phyloP scores from a whole-genome alignment of 2,113 vertebrate species.

The Neolamprologus toae region DNA sequence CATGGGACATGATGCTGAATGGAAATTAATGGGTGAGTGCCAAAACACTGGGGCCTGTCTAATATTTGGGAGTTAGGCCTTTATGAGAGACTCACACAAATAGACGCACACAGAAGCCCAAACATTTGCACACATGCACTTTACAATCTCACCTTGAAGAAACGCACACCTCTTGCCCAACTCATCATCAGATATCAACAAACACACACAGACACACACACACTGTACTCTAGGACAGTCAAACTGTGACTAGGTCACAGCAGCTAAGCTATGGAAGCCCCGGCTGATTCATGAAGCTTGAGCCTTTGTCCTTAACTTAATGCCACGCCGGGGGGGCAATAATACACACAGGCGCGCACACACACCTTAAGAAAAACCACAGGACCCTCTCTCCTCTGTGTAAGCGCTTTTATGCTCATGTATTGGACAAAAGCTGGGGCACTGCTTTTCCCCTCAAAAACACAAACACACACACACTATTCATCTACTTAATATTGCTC shows the following conservation, averaged over 20 bases:
- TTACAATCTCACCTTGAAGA: not conserved
- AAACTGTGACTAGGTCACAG: slow-evolving; percentile 31
- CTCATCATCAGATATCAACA: not conserved
- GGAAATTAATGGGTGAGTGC: slow-evolving; percentile 23
- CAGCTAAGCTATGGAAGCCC: slow-evolving; percentile 44
- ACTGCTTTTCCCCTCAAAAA: slow-evolving; percentile 27
- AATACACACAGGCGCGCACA: slow-evolving; percentile 43
- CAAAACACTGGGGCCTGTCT: slow-evolving; percentile 47
- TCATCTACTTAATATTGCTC: slow-evolving; percentile 72
- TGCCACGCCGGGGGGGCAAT: slow-evolving; percentile 68
- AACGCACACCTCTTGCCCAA: not conserved
- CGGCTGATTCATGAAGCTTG: slow-evolving; percentile 72
- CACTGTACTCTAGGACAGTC: slow-evolving; percentile 14
- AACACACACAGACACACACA: not conserved
- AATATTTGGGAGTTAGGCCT: slow-evolving; percentile 46
- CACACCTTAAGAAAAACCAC: slow-evolving; percentile 61
- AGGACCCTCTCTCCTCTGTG: slow-evolving; percentile 53
- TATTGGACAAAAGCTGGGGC: slow-evolving; percentile 61
- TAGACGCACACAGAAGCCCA: not conserved
- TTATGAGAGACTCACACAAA: slow-evolving; percentile 23
- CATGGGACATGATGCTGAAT: slow-evolving; percentile 49
- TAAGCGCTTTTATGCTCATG: slow-evolving; percentile 58
- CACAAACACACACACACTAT: slow-evolving; percentile 45
- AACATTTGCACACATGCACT: not conserved
- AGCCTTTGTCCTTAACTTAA: slow-evolving; percentile 69